A percentile compares a stretch with the other conserved stretches of the same genome.
Conservation (phyloP, 2,113 vertebrate genomes). For the Actenoides lindsayi region DNA sequence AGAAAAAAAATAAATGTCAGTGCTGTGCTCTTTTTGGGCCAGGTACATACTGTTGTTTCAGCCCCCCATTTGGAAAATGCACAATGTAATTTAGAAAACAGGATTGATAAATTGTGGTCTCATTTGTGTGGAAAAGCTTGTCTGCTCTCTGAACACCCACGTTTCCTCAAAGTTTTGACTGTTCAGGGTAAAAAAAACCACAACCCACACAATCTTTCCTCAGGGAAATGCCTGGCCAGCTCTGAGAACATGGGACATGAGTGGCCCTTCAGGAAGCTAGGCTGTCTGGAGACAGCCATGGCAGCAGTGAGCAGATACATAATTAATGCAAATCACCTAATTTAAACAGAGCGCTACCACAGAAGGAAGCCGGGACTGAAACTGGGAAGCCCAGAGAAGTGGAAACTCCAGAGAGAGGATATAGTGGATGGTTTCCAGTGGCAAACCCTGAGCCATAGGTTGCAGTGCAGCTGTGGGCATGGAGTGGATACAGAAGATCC, state of each 20-base stretch:
- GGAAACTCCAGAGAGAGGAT: neutral
- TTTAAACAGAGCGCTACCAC: neutral
- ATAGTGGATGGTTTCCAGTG: neutral
- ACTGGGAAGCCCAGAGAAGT: neutral
- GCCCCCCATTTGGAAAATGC: neutral
- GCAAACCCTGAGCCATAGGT: neutral
- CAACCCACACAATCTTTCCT: neutral
- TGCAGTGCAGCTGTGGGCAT: neutral
- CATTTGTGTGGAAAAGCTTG: neutral
- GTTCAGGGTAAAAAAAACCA: fast-evolving
- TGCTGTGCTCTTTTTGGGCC: neutral
- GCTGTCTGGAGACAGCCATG: neutral
- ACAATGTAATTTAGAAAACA: neutral
- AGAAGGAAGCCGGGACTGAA: neutral
- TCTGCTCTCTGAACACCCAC: neutral
- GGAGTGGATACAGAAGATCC: neutral
- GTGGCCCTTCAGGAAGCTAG: neutral
- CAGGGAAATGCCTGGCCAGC: neutral
- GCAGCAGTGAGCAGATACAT: neutral
- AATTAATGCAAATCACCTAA: neutral
- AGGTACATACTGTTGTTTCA: neutral
- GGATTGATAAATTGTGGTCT: neutral
- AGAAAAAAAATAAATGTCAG: neutral
- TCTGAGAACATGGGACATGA: neutral
- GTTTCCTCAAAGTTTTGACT: neutral